A percentile compares a stretch with the other conserved stretches of the same genome.
Evolutionary conservation across 2,797 vertebrate genomes (phyloP).

Genomic region (Chloroceryle inda): DNA sequence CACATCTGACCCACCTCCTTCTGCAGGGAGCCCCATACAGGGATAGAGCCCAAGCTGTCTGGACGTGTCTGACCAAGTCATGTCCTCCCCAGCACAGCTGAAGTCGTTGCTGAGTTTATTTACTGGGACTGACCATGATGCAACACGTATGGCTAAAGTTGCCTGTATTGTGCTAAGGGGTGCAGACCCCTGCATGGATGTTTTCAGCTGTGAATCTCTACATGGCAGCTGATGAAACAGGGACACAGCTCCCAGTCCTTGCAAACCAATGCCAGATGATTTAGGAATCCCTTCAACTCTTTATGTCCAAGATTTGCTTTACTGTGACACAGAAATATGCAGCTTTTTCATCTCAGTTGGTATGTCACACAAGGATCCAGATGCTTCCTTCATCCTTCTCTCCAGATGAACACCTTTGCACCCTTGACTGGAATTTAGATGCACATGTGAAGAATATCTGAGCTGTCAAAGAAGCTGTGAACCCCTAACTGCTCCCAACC

Average conservation of each 20-base stretch:
- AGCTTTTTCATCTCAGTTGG: too few relatives aligned
- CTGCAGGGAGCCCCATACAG: not conserved
- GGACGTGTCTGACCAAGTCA: not conserved
- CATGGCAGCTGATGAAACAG: too few relatives aligned
- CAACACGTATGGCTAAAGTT: accelerated
- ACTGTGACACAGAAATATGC: not conserved
- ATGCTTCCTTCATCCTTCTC: not conserved
- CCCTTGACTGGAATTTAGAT: not conserved
- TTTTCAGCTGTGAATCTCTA: too few relatives aligned
- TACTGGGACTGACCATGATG: not conserved
- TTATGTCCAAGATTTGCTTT: too few relatives aligned
- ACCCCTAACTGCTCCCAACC: not conserved
- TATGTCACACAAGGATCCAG: not conserved
- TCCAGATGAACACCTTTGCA: not conserved
- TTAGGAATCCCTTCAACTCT: too few relatives aligned
- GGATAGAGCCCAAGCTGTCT: not conserved
- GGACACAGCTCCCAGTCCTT: too few relatives aligned
- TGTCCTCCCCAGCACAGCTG: not conserved
- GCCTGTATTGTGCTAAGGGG: not conserved
- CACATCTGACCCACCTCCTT: not conserved
- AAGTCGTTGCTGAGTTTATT: not conserved
- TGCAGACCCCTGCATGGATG: not conserved
- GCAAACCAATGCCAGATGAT: too few relatives aligned
- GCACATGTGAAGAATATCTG: accelerated
- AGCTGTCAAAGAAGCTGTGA: not conserved